Conservation (phyloP, 2,888 invertebrate species). For the Cerastis rubricosa region DNA sequence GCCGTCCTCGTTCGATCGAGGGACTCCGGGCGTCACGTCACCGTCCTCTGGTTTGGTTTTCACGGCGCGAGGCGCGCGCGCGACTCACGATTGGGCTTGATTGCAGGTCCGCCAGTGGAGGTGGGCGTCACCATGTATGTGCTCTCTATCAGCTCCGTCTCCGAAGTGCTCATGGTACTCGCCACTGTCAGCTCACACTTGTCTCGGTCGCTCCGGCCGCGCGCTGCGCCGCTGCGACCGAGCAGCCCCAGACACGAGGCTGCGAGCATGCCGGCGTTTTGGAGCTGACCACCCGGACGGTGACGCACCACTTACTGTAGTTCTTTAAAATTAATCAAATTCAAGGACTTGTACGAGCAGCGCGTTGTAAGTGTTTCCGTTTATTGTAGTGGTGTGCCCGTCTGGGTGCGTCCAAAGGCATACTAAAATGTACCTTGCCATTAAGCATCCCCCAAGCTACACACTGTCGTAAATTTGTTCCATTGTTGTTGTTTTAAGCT, state of each 20-base stretch:
- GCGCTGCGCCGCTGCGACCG: slow-evolving; percentile 84
- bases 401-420: slow-evolving; percentile 82
- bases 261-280: slow-evolving; percentile 86
- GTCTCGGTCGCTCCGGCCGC: slow-evolving; percentile 84
- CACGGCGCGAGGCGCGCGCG: slow-evolving; percentile 82
- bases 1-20: slow-evolving; percentile 74
- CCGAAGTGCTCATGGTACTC: slow-evolving; percentile 99
- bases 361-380: slow-evolving; percentile 47
- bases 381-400: slow-evolving; percentile 73
- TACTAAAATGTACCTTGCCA: slow-evolving; percentile 80
- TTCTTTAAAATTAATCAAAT: slow-evolving; percentile 7
- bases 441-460: slow-evolving; percentile 79
- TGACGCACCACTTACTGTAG: slow-evolving; percentile 69
- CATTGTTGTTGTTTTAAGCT: slow-evolving; percentile 82
- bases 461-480: slow-evolving; percentile 79
- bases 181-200: slow-evolving; percentile 88
- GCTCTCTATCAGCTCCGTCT: slow-evolving; percentile 99
- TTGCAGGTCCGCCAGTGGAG: slow-evolving; percentile 99
- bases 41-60: slow-evolving; percentile 87
- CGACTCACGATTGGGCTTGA: slow-evolving; percentile 89
- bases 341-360: slow-evolving; percentile 13
- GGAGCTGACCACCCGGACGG: slow-evolving; percentile 75
- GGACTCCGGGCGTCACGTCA: slow-evolving; percentile 74
- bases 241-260: slow-evolving; percentile 91
- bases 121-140: slow-evolving; percentile 99